phyloP scores from a whole-genome alignment of 2,797 vertebrate species.

The Pangasius krempfi region DNA sequence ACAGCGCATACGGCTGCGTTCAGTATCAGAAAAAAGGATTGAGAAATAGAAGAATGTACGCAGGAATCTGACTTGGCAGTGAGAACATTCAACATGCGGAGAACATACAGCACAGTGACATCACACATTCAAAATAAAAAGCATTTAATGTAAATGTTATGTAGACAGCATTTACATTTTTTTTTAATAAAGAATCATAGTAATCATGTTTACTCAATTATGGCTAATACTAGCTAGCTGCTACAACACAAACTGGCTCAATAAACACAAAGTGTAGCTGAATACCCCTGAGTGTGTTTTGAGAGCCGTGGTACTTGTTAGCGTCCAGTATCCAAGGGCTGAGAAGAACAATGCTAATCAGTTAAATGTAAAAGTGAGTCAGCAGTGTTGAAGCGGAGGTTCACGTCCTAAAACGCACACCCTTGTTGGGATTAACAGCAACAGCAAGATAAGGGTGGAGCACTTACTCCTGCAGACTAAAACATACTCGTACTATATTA shows the following conservation, averaged over 20 bases:
- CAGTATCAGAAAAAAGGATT: background rate
- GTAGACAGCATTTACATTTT: background rate
- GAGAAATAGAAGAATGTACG: too few relatives aligned
- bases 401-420: background rate
- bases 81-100: too few relatives aligned
- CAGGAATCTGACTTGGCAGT: background rate
- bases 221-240: background rate
- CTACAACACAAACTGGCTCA: background rate
- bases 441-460: too few relatives aligned
- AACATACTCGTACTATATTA: background rate
- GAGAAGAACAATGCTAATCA: background rate
- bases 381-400: background rate
- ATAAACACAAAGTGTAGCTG: background rate
- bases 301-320: background rate
- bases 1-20: background rate
- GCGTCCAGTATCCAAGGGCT: background rate
- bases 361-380: background rate
- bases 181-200: background rate
- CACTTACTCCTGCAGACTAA: background rate
- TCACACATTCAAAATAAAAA: background rate
- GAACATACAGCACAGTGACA: background rate
- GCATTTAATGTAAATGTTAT: background rate
- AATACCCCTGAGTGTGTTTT: background rate
- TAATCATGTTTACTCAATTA: background rate
- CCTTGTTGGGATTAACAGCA: background rate